Evolutionary conservation across 2,888 invertebrate genomes (phyloP).

Genomic region (Tetanocera ferruginea): DNA sequence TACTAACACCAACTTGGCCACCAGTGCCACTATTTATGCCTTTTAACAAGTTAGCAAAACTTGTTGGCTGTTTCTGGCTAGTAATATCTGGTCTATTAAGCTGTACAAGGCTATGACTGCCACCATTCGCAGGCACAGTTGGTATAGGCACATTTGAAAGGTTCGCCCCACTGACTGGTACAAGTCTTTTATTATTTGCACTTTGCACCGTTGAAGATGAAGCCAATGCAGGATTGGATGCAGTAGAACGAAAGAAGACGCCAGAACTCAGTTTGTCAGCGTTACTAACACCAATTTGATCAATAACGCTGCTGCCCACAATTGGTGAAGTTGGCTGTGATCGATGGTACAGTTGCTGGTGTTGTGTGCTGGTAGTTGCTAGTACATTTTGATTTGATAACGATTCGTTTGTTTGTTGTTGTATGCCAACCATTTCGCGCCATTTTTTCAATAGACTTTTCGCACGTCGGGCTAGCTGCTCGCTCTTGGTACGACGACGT

Average conservation of each 20-base stretch:
- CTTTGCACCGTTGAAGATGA: conserved; percentile 45
- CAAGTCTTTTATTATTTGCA: conserved; percentile 50
- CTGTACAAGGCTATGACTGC: background rate
- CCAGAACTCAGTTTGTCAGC: background rate
- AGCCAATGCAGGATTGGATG: conserved; percentile 44
- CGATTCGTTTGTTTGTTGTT: conserved; percentile 49
- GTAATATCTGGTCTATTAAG: conserved; percentile 5
- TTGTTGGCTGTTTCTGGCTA: conserved; percentile 52
- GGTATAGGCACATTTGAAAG: conserved; percentile 39
- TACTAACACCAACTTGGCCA: background rate
- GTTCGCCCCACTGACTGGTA: conserved; percentile 31
- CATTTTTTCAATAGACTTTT: conserved; percentile 93
- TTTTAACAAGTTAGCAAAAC: conserved; percentile 56
- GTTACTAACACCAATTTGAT: background rate
- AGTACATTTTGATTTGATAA: background rate
- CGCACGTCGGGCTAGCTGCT: conserved; percentile 87
- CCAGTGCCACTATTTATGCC: conserved; percentile 40
- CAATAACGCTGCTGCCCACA: background rate
- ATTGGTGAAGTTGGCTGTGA: conserved; percentile 54
- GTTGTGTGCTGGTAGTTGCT: conserved; percentile 29
- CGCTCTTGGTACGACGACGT: conserved; percentile 86
- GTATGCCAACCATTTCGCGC: conserved; percentile 86
- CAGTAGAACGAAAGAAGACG: conserved; percentile 26
- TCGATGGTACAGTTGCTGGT: conserved; percentile 39
- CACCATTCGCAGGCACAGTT: conserved; percentile 17